Evolutionary conservation across 2,113 vertebrate genomes (phyloP).

Genomic region (Trematomus loennbergii): DNA sequence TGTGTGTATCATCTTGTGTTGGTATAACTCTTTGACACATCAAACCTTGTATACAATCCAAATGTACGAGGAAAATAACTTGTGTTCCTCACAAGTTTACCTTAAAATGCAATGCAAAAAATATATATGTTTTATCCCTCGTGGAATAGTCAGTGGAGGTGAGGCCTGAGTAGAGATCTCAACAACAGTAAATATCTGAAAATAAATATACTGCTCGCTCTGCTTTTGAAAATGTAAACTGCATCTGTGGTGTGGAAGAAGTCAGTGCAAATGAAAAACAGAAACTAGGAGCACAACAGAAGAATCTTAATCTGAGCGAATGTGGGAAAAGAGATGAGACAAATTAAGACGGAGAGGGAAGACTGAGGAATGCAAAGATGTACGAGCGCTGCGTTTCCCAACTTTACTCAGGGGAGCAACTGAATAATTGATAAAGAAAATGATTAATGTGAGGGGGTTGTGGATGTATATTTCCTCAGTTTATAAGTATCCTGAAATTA

Average conservation of each 20-base stretch:
- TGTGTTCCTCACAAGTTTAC: not conserved
- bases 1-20: not conserved
- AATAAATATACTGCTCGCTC: not conserved
- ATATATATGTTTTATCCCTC: not conserved
- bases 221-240: constrained; percentile 9
- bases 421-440: constrained; percentile 69
- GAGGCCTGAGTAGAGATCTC: not conserved
- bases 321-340: constrained; percentile 6
- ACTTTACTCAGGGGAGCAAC: constrained; percentile 19
- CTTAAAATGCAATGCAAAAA: not conserved
- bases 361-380: constrained; percentile 17
- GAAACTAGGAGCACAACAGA: not conserved
- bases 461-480: constrained; percentile 20
- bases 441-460: constrained; percentile 39
- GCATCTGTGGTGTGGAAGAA: not conserved
- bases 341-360: constrained; percentile 18
- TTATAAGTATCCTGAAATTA: constrained; percentile 51
- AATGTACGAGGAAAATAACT: not conserved
- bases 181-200: not conserved
- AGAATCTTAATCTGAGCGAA: constrained; percentile 12
- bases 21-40: not conserved
- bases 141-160: not conserved
- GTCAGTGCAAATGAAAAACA: constrained; percentile 12
- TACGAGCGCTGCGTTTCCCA: constrained; percentile 15
- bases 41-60: not conserved